A percentile compares a stretch with the other conserved stretches of the same genome.
phyloP scores from a whole-genome alignment of 1,140 invertebrate genomes.

The Caenorhabditis briggsae region DNA sequence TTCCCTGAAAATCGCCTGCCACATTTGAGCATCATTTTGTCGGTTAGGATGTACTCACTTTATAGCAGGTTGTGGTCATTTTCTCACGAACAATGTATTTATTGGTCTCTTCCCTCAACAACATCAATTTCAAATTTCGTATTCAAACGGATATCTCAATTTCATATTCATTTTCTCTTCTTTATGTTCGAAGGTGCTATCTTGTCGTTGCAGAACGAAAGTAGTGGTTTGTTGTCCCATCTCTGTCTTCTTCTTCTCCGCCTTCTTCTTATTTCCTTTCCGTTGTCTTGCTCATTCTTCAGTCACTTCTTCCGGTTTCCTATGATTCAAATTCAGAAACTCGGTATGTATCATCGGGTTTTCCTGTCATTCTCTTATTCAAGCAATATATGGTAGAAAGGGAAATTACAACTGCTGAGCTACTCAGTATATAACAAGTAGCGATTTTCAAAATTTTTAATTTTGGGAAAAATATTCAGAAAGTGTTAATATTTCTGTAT shows the following conservation, averaged over 20 bases:
- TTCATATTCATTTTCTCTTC: slow-evolving; percentile 40
- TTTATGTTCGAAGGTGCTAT: slow-evolving; percentile 8
- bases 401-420: no score
- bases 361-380: no score
- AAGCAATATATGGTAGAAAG: no score
- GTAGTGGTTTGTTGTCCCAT: slow-evolving; percentile 18
- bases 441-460: no score
- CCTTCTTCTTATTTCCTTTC: background rate
- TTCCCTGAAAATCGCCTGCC: no score
- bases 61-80: background rate
- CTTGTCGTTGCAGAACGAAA: background rate
- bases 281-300: background rate
- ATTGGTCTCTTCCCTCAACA: background rate
- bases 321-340: background rate
- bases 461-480: no score
- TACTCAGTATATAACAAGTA: no score
- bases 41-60: no score
- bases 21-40: no score
- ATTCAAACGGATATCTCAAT: background rate
- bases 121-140: slow-evolving; percentile 5
- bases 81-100: slow-evolving; percentile 6
- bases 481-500: no score
- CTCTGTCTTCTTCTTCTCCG: background rate
- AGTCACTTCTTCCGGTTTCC: background rate
- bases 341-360: background rate